Percentiles rank a stretch among this genome's conserved stretches.
These are phyloP conservation scores for Pavo muticus DNA, from an alignment of 2,113 vertebrate species.

Conservation along the genomic window DNA sequence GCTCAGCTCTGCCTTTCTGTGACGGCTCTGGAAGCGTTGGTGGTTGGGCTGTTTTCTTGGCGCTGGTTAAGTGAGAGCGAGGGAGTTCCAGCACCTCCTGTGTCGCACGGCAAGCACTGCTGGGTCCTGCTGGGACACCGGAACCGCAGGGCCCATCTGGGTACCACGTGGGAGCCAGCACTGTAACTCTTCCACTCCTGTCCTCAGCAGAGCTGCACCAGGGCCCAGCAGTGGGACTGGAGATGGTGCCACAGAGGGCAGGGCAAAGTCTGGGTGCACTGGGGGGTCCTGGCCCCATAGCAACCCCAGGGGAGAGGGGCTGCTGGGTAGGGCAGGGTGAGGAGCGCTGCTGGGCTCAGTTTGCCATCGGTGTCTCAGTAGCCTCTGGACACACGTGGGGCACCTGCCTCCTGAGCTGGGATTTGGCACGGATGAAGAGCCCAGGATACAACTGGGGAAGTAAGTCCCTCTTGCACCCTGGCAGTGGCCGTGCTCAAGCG, in stretches of 20 bases:
- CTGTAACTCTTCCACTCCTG: accelerated
- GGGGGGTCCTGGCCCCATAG: accelerated
- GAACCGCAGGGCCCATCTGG: constrained; percentile 28
- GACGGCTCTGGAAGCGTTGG: neutral
- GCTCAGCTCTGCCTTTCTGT: neutral
- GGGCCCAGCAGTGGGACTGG: neutral
- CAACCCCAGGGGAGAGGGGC: neutral
- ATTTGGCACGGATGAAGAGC: neutral
- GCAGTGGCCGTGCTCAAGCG: accelerated
- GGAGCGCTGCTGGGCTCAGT: neutral
- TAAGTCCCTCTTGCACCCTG: neutral
- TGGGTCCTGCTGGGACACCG: neutral
- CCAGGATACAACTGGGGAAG: neutral
- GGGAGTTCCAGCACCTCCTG: neutral
- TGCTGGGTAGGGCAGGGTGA: too few relatives aligned
- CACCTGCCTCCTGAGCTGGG: neutral
- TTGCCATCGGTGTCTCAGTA: neutral
- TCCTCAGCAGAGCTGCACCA: neutral
- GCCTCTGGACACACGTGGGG: accelerated
- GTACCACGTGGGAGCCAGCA: neutral
- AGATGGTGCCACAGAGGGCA: neutral
- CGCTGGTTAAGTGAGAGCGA: neutral
- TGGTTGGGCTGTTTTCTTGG: neutral
- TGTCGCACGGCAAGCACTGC: neutral
- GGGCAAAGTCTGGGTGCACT: neutral